phyloP scores from a whole-genome alignment of 2,113 vertebrate genomes.

The Coracopsis vasa region DNA sequence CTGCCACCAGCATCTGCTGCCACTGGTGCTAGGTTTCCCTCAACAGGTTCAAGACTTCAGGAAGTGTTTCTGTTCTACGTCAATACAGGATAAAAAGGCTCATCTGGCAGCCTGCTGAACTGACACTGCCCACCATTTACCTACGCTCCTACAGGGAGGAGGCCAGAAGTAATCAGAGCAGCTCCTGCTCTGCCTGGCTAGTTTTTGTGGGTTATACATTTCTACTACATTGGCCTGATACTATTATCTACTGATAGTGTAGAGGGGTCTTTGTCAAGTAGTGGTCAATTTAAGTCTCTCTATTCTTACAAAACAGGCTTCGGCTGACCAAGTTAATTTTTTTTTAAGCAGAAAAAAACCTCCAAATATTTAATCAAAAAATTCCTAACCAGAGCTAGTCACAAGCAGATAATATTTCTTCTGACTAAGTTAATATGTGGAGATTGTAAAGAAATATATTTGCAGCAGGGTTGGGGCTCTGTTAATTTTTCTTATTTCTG shows the following conservation, averaged over 20 bases:
- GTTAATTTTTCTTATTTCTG: slow-evolving; percentile 15
- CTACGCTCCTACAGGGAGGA: not conserved
- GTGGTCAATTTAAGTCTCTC: not conserved
- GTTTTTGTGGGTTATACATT: accelerated
- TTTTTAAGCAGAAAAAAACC: not conserved
- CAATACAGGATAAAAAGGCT: not conserved
- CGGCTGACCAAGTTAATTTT: not conserved
- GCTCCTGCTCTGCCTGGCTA: not conserved
- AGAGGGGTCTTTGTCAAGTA: not conserved
- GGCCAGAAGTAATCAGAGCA: not conserved
- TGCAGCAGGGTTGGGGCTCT: not conserved
- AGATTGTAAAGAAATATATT: not conserved
- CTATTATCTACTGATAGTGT: accelerated
- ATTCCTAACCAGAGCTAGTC: not conserved
- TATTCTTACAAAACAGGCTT: not conserved
- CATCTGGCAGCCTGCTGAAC: not conserved
- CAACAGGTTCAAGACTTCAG: not conserved
- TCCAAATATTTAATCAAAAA: not conserved
- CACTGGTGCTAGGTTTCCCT: accelerated
- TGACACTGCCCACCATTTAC: not conserved
- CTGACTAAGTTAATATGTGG: not conserved
- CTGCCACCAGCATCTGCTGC: accelerated
- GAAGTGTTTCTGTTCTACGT: not conserved
- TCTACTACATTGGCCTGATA: not conserved
- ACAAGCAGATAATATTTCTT: not conserved